Evolutionary conservation across 2,113 vertebrate genomes (phyloP).

Genomic region (Dromas ardeola): DNA sequence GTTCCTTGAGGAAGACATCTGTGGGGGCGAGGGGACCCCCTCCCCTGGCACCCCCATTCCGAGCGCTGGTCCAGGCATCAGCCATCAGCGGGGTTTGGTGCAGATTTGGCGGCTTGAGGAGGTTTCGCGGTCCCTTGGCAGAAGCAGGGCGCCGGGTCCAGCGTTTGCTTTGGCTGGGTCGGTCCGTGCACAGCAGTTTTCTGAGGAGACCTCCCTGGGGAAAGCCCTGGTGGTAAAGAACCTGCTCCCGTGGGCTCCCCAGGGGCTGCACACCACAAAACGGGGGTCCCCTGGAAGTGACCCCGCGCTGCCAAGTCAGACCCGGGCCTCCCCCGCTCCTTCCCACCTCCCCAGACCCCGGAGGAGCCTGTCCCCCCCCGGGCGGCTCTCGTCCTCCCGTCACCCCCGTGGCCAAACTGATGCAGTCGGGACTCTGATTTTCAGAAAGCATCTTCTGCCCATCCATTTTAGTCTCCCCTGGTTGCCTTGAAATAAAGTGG

Average conservation of each 20-base stretch:
- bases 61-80: rapidly evolving
- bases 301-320: background rate
- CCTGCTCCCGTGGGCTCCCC: background rate
- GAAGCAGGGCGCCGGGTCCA: background rate
- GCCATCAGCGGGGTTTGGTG: rapidly evolving
- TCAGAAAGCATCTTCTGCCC: background rate
- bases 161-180: background rate
- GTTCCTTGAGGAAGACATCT: background rate
- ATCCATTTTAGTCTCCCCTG: rapidly evolving
- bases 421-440: background rate
- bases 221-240: rapidly evolving
- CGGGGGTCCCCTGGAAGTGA: background rate
- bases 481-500: background rate
- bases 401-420: rapidly evolving
- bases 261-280: rapidly evolving
- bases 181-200: rapidly evolving
- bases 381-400: rapidly evolving
- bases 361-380: no score
- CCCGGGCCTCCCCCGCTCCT: background rate
- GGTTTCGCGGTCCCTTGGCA: background rate
- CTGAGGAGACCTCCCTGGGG: background rate
- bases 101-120: background rate
- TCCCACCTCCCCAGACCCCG: rapidly evolving
- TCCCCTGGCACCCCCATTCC: rapidly evolving
- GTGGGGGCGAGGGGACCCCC: background rate